Evolutionary conservation across 1,140 invertebrate genomes (phyloP), one percentile per base, ranked within the genome.

Genomic region (Neodiprion pinetum): DNA sequence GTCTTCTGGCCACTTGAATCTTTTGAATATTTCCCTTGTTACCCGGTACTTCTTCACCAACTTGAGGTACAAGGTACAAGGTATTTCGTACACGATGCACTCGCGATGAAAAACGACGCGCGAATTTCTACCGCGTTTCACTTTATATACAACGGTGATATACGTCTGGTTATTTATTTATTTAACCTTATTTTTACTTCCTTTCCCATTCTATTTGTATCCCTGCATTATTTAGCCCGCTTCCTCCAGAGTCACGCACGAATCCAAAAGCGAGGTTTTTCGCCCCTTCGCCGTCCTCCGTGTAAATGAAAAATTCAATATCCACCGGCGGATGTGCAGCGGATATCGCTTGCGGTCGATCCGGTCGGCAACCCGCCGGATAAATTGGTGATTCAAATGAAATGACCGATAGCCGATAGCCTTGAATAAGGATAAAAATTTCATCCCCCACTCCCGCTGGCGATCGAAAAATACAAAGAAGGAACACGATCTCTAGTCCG

Each of bases 321-420:
- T 61, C 28, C 28, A 61, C n/a, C 53, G 11, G n/a, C 28, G 28
- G 28, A 40, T 40, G 28, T 17, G 11, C 53, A 14, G 53, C 53
- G 53, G 53, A 61, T 61, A 61, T 61, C 53, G 53, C 53, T 17
- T 17, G n/a, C 53, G 53, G 53, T 61, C 53, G 53, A 61, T 61
- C 53, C 53, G 53, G 11, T 5, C 28, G 5, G 53, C 9, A 61
- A 61, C 11, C 8, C 53, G 53, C n/a, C n/a, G 53, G 53, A 61
- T 61, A 14, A 61, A 61, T 9, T 8, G 53, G n/a, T 61, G n/a
- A 61, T 61, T 61, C 53, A 61, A 61, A 61, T 61, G 53, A 61
- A 61, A 61, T 61, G 53, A 61, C n/a, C 53, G n/a, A 61, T 9
- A 61, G 11, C 28, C 53, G 53, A 61, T 61, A 61, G 5, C 11